Evolutionary conservation across 2,888 invertebrate species (phyloP).

Genomic region (Aleiodes alternator): DNA sequence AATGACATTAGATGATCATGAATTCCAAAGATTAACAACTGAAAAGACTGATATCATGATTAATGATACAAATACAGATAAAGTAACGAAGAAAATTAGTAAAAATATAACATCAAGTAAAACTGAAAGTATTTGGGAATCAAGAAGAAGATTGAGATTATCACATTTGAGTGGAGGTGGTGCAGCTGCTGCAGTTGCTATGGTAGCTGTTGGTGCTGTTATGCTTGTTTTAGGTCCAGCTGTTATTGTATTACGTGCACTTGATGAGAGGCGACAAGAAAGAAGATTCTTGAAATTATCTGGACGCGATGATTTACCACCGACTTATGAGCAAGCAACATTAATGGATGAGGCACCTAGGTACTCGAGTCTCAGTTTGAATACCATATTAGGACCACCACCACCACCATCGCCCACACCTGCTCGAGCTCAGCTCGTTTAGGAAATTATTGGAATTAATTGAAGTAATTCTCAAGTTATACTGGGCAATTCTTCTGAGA

Average conservation of each 20-base stretch:
- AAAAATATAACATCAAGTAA: no score
- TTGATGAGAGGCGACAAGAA: constrained; percentile 62
- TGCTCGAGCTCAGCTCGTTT: constrained; percentile 43
- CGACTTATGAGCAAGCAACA: constrained; percentile 67
- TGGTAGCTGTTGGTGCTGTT: constrained; percentile 65
- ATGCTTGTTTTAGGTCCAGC: constrained; percentile 67
- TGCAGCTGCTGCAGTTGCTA: constrained; percentile 63
- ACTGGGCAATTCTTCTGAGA: no score
- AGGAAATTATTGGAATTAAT: not conserved
- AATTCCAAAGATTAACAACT: constrained; percentile 25
- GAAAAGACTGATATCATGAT: constrained; percentile 36
- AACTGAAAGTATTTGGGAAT: constrained; percentile 38
- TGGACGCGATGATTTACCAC: constrained; percentile 60
- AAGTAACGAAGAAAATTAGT: not conserved
- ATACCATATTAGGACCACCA: constrained; percentile 55
- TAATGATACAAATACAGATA: constrained; percentile 1
- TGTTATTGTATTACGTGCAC: constrained; percentile 62
- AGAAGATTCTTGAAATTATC: constrained; percentile 60
- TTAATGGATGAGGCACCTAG: constrained; percentile 65
- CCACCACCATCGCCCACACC: constrained; percentile 50
- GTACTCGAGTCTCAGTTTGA: constrained; percentile 64
- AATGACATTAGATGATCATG: not conserved
- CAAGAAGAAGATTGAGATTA: constrained; percentile 50
- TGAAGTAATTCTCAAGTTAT: no score
- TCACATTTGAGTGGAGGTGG: constrained; percentile 58